A percentile compares a stretch with the other conserved stretches of the same genome.
phyloP scores from a whole-genome alignment of 2,113 vertebrate species.

The Nothoprocta pentlandii region DNA sequence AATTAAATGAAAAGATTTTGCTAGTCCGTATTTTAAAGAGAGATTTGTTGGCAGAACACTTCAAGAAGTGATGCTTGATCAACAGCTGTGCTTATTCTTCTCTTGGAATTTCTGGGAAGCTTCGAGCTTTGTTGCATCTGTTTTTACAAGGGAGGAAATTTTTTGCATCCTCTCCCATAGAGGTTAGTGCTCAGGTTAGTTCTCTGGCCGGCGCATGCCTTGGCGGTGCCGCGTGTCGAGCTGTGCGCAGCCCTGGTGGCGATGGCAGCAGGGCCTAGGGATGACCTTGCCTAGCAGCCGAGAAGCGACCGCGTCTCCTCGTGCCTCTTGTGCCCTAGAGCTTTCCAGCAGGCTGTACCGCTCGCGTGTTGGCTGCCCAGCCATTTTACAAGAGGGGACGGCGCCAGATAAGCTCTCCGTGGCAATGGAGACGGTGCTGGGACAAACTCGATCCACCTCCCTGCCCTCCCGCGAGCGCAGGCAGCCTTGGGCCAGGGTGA shows the following conservation, averaged over 20 bases:
- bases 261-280: background rate
- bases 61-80: background rate
- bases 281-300: background rate
- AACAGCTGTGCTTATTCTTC: background rate
- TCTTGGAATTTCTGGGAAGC: background rate
- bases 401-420: background rate
- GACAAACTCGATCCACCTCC: slow-evolving; percentile 18
- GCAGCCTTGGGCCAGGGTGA: slow-evolving; percentile 61
- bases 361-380: background rate
- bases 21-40: background rate
- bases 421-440: slow-evolving; percentile 14
- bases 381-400: background rate
- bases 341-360: background rate
- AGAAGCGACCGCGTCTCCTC: background rate
- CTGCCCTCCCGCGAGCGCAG: slow-evolving; percentile 17
- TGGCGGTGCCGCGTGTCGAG: background rate
- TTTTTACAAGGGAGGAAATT: background rate
- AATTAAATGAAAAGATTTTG: background rate
- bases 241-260: background rate
- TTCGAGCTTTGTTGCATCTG: background rate
- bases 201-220: rapidly evolving
- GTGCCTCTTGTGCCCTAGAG: background rate
- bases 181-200: background rate
- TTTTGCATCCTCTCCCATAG: background rate
- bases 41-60: background rate